These are phyloP conservation scores for Poicephalus meyeri DNA, from an alignment of 2,113 vertebrate genomes.

Conservation along the genomic window DNA sequence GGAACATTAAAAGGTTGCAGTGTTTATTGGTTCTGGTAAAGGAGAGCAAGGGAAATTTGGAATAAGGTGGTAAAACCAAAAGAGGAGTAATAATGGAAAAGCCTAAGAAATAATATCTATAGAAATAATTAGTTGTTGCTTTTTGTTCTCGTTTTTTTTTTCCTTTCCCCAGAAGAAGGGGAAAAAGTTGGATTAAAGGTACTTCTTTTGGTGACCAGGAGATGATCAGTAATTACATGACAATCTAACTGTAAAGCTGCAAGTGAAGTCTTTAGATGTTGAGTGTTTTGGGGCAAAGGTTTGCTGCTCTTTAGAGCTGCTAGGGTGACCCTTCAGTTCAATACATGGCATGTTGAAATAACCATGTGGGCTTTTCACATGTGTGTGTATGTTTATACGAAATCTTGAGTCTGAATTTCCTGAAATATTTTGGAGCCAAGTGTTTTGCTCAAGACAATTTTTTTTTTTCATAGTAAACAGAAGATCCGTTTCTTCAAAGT, in stretches of 20 bases:
- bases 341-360: not conserved
- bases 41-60: not conserved
- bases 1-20: not conserved
- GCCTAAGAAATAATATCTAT: not conserved
- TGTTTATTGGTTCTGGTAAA: not conserved
- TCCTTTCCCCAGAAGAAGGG: not conserved
- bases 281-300: not conserved
- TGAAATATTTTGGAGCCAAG: not conserved
- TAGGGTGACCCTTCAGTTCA: not conserved
- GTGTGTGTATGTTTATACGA: not conserved
- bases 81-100: not conserved
- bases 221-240: rapidly evolving
- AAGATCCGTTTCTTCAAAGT: not conserved
- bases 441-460: not conserved
- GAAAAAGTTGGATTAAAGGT: not conserved
- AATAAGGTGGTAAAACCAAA: not conserved
- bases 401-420: not conserved
- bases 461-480: not conserved
- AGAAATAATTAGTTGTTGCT: not conserved
- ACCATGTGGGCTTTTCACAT: not conserved
- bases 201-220: not conserved
- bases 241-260: not conserved
- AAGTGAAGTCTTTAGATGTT: not conserved
- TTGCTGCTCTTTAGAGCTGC: not conserved
- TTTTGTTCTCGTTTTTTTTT: not conserved